Conservation (phyloP, 1,140 invertebrate genomes). For the Pachyrhynchus sulphureomaculatus region DNA sequence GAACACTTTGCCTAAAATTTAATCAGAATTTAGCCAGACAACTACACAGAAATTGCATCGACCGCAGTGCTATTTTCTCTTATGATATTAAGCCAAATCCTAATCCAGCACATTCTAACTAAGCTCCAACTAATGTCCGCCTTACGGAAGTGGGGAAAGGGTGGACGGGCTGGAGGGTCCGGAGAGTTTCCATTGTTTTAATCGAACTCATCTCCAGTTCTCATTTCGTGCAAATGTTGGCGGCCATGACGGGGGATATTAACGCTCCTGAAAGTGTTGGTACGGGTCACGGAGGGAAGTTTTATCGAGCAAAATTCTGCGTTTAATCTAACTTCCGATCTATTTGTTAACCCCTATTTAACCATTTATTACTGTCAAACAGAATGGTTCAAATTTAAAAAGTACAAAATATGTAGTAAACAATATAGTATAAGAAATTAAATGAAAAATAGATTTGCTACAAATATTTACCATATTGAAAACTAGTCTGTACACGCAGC, state of each 20-base stretch:
- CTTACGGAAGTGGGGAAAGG: slow-evolving; percentile 21
- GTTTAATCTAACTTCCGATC: slow-evolving; percentile 51
- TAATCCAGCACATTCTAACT: slow-evolving; percentile 37
- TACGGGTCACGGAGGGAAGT: slow-evolving; percentile 34
- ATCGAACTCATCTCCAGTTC: slow-evolving; percentile 52
- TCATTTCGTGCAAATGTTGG: slow-evolving; percentile 51
- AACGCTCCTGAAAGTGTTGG: slow-evolving; percentile 48
- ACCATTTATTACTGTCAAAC: no score
- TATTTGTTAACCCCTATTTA: slow-evolving; percentile 48
- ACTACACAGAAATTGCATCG: slow-evolving; percentile 30
- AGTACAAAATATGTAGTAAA: no score
- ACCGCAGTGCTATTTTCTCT: slow-evolving; percentile 37
- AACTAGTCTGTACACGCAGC: no score
- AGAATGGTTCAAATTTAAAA: no score
- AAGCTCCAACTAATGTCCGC: slow-evolving; percentile 37
- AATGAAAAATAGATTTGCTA: no score
- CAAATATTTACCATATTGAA: no score
- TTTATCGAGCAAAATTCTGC: slow-evolving; percentile 50
- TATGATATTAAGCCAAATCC: slow-evolving; percentile 39
- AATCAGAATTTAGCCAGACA: slow-evolving; percentile 23
- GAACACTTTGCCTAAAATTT: slow-evolving; percentile 24
- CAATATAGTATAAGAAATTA: no score
- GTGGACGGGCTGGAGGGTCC: slow-evolving; percentile 27
- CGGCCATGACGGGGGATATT: slow-evolving; percentile 47
- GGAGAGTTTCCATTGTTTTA: slow-evolving; percentile 49